Base-by-base conservation (phyloP, 2,888 invertebrate species). In the Rotaria macrura region DNA sequence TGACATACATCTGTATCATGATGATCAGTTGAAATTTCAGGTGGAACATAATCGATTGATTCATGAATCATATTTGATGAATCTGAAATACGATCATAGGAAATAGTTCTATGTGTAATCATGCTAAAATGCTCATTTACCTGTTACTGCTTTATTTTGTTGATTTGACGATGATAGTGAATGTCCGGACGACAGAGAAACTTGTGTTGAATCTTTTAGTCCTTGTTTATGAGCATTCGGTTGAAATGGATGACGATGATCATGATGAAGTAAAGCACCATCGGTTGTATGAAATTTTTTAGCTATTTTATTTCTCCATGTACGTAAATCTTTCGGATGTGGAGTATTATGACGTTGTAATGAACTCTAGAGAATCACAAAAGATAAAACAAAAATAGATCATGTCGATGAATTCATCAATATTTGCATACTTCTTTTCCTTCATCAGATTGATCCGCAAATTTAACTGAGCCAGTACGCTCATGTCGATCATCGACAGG, bases 341-440 rank as follows among this genome's bases (percentile, higher is more conserved):
- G 99, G 99, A 85, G 99, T 99, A 91, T 98, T 97, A 92, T 98
- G 97, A 85, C 99, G 94, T 43, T 88, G 84, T 43, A 86, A 84
- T 38, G 74, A 74, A 57, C 86, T 86, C 86, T 85, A 20, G 47
- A 47, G 14, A 47, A 47, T 47, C 47, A 47, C 9, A 47, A 47
- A 14, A 9, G 47, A 12, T 47, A 12, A 47, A 9, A 47, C 9
- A 9, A 47, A 47, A 47, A 47, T 12, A 47, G 14, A 47, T 47
- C 14, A n/a, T n/a, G 43, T 7, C 5, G 10, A 43, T 49, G 49
- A 49, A 49, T 49, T 49, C 9, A 49, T 49, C 14, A 49, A 49
- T 49, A 4, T 49, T 17, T 49, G 17, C 40, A 25, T 74, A 79
- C 79, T 79, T 79, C 79, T 79, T 79, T 79, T 9, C 25, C n/a